Percentiles rank a stretch among this genome's conserved stretches.
Evolutionary conservation across 1,140 invertebrate species (phyloP).

Genomic region (Palaemon carinicauda): DNA sequence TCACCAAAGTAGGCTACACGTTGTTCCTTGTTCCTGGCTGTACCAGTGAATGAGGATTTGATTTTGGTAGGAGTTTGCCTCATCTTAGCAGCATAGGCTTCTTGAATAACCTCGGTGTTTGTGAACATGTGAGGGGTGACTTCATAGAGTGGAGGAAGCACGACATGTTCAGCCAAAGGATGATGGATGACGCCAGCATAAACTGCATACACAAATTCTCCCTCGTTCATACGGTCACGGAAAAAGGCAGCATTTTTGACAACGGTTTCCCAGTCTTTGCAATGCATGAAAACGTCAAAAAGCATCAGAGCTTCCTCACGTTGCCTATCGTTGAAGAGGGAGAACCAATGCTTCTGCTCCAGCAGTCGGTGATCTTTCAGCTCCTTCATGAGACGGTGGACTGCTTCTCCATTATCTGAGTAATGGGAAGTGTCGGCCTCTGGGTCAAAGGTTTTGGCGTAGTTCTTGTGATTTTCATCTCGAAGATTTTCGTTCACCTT

Average conservation of each 20-base stretch:
- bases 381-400: neutral
- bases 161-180: neutral
- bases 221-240: conserved; percentile 32
- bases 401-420: neutral
- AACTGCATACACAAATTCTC: conserved; percentile 28
- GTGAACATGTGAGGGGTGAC: conserved; percentile 39
- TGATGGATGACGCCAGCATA: conserved; percentile 26
- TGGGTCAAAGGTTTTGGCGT: neutral
- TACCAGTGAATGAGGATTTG: conserved; percentile 1
- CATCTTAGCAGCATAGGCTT: conserved; percentile 23
- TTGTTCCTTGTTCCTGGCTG: conserved; percentile 23
- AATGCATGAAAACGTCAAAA: conserved; percentile 3
- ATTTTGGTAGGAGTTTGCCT: neutral
- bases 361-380: neutral
- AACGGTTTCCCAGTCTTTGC: conserved; percentile 15
- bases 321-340: conserved; percentile 14
- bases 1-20: conserved; percentile 39
- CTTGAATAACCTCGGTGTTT: conserved; percentile 39
- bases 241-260: conserved; percentile 29
- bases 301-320: conserved; percentile 23
- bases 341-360: conserved; percentile 5
- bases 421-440: neutral
- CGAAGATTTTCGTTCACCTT: conserved; percentile 14
- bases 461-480: neutral
- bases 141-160: conserved; percentile 40